Percentiles rank a stretch among this genome's conserved stretches.
Conservation (phyloP, 1,140 invertebrate genomes). For the Physella acuta region DNA sequence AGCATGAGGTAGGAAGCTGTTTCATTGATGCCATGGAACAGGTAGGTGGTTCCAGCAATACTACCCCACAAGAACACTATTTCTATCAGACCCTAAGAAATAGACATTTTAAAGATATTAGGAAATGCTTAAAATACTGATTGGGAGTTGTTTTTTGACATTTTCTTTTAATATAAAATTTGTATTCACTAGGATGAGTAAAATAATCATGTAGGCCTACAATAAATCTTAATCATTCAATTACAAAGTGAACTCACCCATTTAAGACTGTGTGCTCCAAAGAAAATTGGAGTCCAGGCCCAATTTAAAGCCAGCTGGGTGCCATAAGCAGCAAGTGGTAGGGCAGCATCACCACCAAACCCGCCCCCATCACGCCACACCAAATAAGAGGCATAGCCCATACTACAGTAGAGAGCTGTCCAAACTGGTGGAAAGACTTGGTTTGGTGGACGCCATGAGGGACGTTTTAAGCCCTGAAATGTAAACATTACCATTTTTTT, state of each 20-base stretch:
- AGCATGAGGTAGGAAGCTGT: slow-evolving; percentile 73
- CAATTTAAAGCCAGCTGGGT: slow-evolving; percentile 79
- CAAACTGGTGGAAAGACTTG: slow-evolving; percentile 80
- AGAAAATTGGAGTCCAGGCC: slow-evolving; percentile 86
- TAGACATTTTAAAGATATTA: too few species aligned
- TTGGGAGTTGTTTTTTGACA: background rate
- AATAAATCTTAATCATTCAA: background rate
- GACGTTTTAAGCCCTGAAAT: slow-evolving; percentile 70
- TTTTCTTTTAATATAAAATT: too few species aligned
- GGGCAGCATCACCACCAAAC: slow-evolving; percentile 71
- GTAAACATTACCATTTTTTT: too few species aligned
- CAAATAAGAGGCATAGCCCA: slow-evolving; percentile 85
- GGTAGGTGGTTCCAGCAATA: slow-evolving; percentile 67
- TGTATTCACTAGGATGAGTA: background rate
- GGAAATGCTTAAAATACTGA: too few species aligned
- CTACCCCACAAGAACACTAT: slow-evolving; percentile 67
- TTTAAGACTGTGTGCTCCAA: slow-evolving; percentile 73
- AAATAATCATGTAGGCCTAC: background rate
- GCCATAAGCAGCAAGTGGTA: slow-evolving; percentile 72
- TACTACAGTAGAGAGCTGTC: slow-evolving; percentile 77
- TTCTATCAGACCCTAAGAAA: too few species aligned
- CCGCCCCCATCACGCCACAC: slow-evolving; percentile 79
- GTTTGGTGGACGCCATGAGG: slow-evolving; percentile 78
- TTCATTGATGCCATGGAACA: slow-evolving; percentile 72
- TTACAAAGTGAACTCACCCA: slow-evolving; percentile 62